Base-by-base conservation (phyloP, 2,797 vertebrate species). In the Bradypus variegatus region DNA sequence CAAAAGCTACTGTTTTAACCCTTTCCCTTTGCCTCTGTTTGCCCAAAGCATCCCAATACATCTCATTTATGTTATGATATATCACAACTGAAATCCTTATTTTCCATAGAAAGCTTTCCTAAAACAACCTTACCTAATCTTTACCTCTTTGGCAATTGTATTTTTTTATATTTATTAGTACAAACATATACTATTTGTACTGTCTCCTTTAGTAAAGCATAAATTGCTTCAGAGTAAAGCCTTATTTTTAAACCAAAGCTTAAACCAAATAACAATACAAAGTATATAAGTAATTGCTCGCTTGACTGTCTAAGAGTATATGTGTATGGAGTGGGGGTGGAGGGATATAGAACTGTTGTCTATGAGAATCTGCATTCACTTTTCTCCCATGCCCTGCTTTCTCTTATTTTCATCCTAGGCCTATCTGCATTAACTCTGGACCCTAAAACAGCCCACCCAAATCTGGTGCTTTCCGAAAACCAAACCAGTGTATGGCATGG, bases 361-460 rank as follows among this genome's bases (percentile, higher is more conserved):
- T 86, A 33, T 45, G 31, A 55, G 45, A 83, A 86, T 58, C 67
- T 82, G 29, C 38, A 92, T 41, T 93, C 45, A 93, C 16, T 70
- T 92, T 91, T 62, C 3, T 86, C 58, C 38, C 38, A 73, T 70
- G 41, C 14, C 89, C 55, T 91, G 29, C 83, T 92, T 73, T 91
- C 31, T 95, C 31, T 86, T 91, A 16, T 93, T 94, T 91, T 89
- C 65, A 82, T 36, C 33, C 83, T 90, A 97, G 97, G 96, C 62
- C 92, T 97, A 29, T 95, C 93, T 87, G 81, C 94, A 10, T 87
- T 98, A 96, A 97, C 96, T 82, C 93, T 98, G 87, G 98, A 98
- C 87, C 97, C 97, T 33, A 97, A 96, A 94, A 97, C 97, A 73
- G 97, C 97, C 10, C 96, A 97, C 77, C 95, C 91, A 45, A 96